A percentile compares a stretch with the other conserved stretches of the same genome.
Conservation (phyloP, 2,113 vertebrate genomes). For the Machaerirhynchus nigripectus region DNA sequence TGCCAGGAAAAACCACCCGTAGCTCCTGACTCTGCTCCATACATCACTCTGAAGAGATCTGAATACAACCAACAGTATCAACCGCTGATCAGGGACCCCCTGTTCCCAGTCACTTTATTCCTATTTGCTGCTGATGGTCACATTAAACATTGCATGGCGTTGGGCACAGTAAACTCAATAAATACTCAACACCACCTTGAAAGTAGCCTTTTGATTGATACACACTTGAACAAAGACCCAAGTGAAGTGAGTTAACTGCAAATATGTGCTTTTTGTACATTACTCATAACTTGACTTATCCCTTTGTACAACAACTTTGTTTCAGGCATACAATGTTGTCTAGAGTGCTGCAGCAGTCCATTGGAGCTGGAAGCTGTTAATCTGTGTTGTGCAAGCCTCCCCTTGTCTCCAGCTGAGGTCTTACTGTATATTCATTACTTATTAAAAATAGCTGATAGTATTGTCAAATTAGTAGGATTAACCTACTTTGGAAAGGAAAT, state of each 20-base stretch:
- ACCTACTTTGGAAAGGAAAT: conserved; percentile 23
- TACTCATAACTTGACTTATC: not conserved
- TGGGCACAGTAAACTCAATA: not conserved
- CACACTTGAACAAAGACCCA: not conserved
- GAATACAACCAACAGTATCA: not conserved
- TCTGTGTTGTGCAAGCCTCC: not conserved
- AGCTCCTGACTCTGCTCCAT: not conserved
- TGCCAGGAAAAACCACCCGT: not conserved
- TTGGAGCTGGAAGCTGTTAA: not conserved
- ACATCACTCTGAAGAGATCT: not conserved
- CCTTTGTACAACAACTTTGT: not conserved
- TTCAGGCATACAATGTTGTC: not conserved
- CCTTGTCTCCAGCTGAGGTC: not conserved
- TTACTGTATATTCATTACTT: not conserved
- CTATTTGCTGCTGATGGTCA: not conserved
- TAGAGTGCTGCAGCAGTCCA: not conserved
- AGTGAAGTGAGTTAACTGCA: not conserved
- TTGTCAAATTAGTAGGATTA: not conserved
- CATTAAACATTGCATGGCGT: not conserved
- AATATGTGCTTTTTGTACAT: not conserved
- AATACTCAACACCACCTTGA: not conserved
- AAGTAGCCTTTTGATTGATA: not conserved
- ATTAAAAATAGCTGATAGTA: not conserved
- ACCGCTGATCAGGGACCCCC: not conserved
- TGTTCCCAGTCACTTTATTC: not conserved